Base-by-base conservation (phyloP, 1,140 invertebrate species). In the Eurosta solidaginis region DNA sequence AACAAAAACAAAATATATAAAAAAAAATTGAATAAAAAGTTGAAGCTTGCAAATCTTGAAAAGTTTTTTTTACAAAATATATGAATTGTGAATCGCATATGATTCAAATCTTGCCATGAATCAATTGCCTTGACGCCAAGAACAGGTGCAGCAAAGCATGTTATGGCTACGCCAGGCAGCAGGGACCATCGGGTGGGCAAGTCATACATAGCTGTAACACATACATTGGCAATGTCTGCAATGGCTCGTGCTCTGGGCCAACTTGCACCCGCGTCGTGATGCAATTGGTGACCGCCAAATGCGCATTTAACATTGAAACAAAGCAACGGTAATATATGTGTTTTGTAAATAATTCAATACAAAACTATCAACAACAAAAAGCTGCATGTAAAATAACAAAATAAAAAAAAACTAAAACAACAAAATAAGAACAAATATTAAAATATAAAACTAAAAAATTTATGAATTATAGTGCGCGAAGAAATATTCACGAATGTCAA, bases 301-400 rank as follows among this genome's bases (percentile, higher is more conserved):
- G 33, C 33, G 29, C 29, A 68, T 68, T 68, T 22, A 14, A 40
- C 33, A 68, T 40, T 68, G 29, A 59, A 6, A 10, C 50, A 54
- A 3, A 54, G 10, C 22, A 25, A 25, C 50, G 22, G 10, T 25
- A 25, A 25, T n/a, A n/a, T n/a, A n/a, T n/a, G n/a, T 59, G 27
- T 59, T 59, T 59, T n/a, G 54, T 17, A 68, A 68, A 68, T 68
- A 68, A 20, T 36, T 68, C 14, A 68, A 68, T 42, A 36, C 22
- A 42, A 68, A 68, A 68, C n/a, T n/a, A n/a, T n/a, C n/a, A n/a
- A n/a, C n/a, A n/a, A n/a, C n/a, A n/a, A n/a, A n/a, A n/a, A n/a
- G n/a, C n/a, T n/a, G n/a, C n/a, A n/a, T n/a, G n/a, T n/a, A n/a
- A n/a, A n/a, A n/a, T n/a, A n/a, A n/a, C n/a, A n/a, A n/a, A n/a